Evolutionary conservation across 2,113 vertebrate genomes (phyloP), one percentile per base, ranked within the genome.

Genomic region (Coregonus clupeaformis): DNA sequence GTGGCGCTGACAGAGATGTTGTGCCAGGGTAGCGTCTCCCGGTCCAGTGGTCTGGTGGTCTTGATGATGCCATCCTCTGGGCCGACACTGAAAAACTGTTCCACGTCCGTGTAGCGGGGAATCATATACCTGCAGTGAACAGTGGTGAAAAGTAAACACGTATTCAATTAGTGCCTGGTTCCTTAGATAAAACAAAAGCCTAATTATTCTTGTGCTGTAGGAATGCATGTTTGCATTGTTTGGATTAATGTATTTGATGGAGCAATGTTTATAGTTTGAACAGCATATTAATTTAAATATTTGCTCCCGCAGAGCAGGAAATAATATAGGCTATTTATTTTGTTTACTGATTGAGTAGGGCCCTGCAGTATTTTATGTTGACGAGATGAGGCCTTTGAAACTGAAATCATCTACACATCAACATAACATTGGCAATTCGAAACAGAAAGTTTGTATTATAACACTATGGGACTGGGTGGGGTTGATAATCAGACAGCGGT

Each of bases 1-100:
- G 94, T 94, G 68, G 97, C 97, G 69, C 96, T 95, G 80, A 98
- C 95, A 14, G 97, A 96, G 75, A 99, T 98, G 74, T 99, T 99
- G 73, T 98, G 96, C 97, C 97, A 99, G 82, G 94, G 77, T 14
- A 93, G 95, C 47, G 94, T 87, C 83, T 99, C 97, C 84, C 97
- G 93, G 89, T 99, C 97, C 91, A 99, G 90, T 9, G 95, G 91
- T 88, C 95, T 95, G 0, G 90, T 94, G 16, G 97, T 97, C 87
- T 93, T 96, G 77, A 99, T 98, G 89, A 94, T 93, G 78, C 97
- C 97, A 49, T 98, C 96, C 69, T 99, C 96, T 76, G 92, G 77
- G 81, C 93, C 95, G 82, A 99, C 93, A 77, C 86, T 93, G 89
- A 99, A 99, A 84, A 95, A 97, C 90, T 97, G 95, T 85, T 98